These are phyloP conservation scores for Hypocryptadius cinnamomeus DNA, from an alignment of 2,113 vertebrate genomes.

Conservation along the genomic window DNA sequence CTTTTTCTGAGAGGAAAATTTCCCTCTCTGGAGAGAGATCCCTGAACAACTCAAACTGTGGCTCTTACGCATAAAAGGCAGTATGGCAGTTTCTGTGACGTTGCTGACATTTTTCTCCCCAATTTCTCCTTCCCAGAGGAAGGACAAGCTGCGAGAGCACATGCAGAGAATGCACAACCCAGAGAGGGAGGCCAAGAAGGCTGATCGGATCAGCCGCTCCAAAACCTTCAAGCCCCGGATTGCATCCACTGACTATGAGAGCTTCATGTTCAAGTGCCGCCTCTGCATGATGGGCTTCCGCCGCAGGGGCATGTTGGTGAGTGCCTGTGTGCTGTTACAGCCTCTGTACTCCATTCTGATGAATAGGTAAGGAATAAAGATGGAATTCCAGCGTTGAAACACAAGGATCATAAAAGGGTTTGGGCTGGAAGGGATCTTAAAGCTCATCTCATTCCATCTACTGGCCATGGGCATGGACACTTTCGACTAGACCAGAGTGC, in stretches of 20 bases:
- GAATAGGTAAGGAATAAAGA: neutral
- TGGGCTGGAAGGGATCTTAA: neutral
- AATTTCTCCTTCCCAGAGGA: conserved; percentile 73
- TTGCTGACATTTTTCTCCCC: neutral
- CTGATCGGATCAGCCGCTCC: conserved; percentile 87
- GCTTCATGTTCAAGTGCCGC: conserved; percentile 97
- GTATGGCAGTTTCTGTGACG: neutral
- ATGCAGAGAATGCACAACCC: conserved; percentile 99
- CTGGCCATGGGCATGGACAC: neutral
- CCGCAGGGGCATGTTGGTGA: conserved; percentile 96
- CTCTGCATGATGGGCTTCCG: conserved; percentile 99
- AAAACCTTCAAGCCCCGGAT: conserved; percentile 91
- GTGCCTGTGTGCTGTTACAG: neutral
- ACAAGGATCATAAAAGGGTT: neutral
- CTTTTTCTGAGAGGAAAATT: neutral
- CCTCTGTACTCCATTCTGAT: neutral
- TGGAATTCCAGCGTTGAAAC: neutral
- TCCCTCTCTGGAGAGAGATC: neutral
- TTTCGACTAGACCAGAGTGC: neutral
- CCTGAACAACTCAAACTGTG: neutral
- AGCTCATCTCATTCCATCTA: neutral
- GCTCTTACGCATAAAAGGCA: neutral
- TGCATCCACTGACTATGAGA: conserved; percentile 90
- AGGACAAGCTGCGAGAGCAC: conserved; percentile 96
- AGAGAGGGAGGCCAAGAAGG: conserved; percentile 93